Base-by-base conservation (phyloP, 2,113 vertebrate genomes). In the Tautogolabrus adspersus region DNA sequence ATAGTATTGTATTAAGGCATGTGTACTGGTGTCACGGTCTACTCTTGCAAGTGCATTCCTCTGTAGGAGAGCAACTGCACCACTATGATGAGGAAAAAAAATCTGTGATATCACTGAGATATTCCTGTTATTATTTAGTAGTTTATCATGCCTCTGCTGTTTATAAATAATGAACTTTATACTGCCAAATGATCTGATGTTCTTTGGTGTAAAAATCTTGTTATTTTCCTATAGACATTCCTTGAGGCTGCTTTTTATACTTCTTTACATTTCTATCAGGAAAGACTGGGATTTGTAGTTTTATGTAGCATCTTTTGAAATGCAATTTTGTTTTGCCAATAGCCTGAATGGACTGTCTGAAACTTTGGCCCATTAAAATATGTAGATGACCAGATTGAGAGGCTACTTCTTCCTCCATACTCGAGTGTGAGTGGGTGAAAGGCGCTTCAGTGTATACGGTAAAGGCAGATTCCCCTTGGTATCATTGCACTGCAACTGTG, bases 401-500 rank as follows among this genome's bases (percentile, higher is more conserved):
- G 66, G 69, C 66, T 77, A 60, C 75, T 83, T 34, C 73, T 58
- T 52, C 65, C 60, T 52, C 64, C 79, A 38, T 71, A 63, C 73
- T 85, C 1, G 11, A 78, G 72, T 66, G 72, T 87, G 87, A 85
- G 87, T 87, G 86, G 83, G 86, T 89, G 87, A 87, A 82, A 84
- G 86, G 87, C 68, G 77, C 75, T 54, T 88, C 83, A 38, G 67
- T 72, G 76, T 65, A 52, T 52, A 74, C 64, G 78, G 78, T 75
- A 52, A 87, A 87, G 83, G 70, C 86, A 83, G 75, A 87, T 84
- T 85, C 84, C 88, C 78, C 67, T 81, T 38, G 66, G 86, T 89
- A 77, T 88, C 83, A 42, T 77, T 66, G 81, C 90, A 88, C 90
- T 79, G 89, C 92, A 91, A 89, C 86, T 88, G 90, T 90, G 91